A percentile compares a stretch with the other conserved stretches of the same genome.
phyloP scores from a whole-genome alignment of 2,113 vertebrate species.

The Brachyistius frenatus region DNA sequence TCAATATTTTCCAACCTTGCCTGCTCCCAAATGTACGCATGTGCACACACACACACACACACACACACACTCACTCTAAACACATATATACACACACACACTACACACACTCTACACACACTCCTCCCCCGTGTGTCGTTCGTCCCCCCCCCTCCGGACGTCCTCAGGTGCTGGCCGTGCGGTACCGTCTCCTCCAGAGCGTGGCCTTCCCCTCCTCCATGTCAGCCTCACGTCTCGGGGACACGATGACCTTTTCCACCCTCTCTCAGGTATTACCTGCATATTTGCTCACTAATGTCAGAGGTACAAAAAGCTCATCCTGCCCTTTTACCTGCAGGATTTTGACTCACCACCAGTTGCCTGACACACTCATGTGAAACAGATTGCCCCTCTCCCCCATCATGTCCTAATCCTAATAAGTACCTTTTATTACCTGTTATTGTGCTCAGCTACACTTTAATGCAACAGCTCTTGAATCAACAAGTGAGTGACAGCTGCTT shows the following conservation, averaged over 20 bases:
- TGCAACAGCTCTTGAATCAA: constrained; percentile 67
- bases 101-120: not conserved
- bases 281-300: constrained; percentile 53
- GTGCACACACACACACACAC: constrained; percentile 4
- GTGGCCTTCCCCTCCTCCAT: constrained; percentile 72
- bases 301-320: constrained; percentile 33
- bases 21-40: constrained; percentile 54
- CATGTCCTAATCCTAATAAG: constrained; percentile 38
- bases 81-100: not conserved
- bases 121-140: not conserved
- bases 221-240: constrained; percentile 65
- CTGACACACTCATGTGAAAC: constrained; percentile 15
- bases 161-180: constrained; percentile 69
- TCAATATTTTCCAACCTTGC: constrained; percentile 71
- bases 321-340: constrained; percentile 21
- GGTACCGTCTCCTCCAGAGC: constrained; percentile 72
- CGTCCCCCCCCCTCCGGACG: constrained; percentile 1
- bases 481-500: constrained; percentile 72
- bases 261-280: constrained; percentile 67
- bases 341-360: constrained; percentile 39
- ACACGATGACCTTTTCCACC: constrained; percentile 64
- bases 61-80: constrained; percentile 17
- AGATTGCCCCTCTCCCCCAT: not conserved
- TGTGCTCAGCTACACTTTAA: constrained; percentile 36
- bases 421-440: constrained; percentile 22